Conservation (phyloP, 1,140 invertebrate genomes). For the Drosophila aff. region DNA sequence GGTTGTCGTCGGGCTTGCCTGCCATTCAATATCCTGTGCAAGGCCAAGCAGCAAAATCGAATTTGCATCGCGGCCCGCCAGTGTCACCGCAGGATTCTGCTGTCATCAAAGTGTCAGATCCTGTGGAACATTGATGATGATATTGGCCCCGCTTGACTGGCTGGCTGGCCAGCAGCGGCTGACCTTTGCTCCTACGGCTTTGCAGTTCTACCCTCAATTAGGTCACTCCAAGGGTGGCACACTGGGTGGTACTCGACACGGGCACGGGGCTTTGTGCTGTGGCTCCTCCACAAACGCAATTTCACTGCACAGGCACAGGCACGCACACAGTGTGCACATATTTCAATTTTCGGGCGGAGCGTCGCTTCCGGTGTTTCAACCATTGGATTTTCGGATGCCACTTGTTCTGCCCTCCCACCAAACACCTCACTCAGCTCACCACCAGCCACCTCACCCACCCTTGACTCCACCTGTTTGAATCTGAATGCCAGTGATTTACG, state of each 20-base stretch:
- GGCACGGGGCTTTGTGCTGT: constrained; percentile 13
- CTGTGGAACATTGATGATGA: constrained; percentile 37
- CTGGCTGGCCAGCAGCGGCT: constrained; percentile 8
- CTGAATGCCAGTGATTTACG: constrained; percentile 26
- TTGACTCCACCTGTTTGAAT: constrained; percentile 69
- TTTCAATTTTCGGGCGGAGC: constrained; percentile 60
- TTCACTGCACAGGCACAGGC: constrained; percentile 50
- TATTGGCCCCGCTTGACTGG: constrained; percentile 38
- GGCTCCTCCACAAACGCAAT: constrained; percentile 47
- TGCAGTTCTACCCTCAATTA: constrained; percentile 23
- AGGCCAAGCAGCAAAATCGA: constrained; percentile 60
- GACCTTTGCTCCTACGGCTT: constrained; percentile 34
- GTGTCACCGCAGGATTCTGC: constrained; percentile 29
- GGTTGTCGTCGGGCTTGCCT: not conserved
- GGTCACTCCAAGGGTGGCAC: constrained; percentile 11
- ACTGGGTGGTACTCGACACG: not conserved
- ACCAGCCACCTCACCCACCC: not conserved
- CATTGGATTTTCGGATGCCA: not conserved
- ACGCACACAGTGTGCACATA: constrained; percentile 24
- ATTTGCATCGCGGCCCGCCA: constrained; percentile 47
- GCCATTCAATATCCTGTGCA: constrained; percentile 57
- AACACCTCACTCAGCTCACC: not conserved
- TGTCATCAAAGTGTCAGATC: constrained; percentile 50
- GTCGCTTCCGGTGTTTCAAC: constrained; percentile 11
- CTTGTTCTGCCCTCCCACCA: not conserved